Conservation (phyloP, 2,888 invertebrate species). For the Stenurella melanura region DNA sequence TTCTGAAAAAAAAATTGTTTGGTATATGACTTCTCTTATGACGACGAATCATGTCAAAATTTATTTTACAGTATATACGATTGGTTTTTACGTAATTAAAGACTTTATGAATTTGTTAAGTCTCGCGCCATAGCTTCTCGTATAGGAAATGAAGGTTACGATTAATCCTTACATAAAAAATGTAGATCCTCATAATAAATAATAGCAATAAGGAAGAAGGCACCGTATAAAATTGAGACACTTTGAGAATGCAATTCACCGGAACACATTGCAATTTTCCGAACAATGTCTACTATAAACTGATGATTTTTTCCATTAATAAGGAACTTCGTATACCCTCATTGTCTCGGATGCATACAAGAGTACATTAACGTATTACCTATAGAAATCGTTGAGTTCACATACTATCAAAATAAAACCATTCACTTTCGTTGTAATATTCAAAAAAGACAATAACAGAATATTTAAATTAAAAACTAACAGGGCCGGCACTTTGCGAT, state of each 20-base stretch:
- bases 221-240: background rate
- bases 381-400: background rate
- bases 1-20: too few species aligned
- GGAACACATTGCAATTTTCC: conserved; percentile 13
- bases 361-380: background rate
- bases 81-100: too few species aligned
- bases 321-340: conserved; percentile 10
- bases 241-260: background rate
- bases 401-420: background rate
- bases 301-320: conserved; percentile 14
- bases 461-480: background rate
- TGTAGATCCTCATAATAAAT: background rate
- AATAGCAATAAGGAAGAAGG: background rate
- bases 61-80: too few species aligned
- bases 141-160: too few species aligned
- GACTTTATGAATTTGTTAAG: too few species aligned
- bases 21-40: too few species aligned
- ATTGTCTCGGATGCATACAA: conserved; percentile 7
- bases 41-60: too few species aligned
- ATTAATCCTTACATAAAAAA: background rate
- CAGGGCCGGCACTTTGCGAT: too few species aligned
- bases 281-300: background rate
- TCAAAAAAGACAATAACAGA: conserved; percentile 1
- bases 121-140: too few species aligned
- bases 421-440: background rate